A percentile compares a stretch with the other conserved stretches of the same genome.
These are phyloP conservation scores for Pseudomyrmex sp. DNA, from an alignment of 1,140 invertebrate genomes.

Conservation along the genomic window DNA sequence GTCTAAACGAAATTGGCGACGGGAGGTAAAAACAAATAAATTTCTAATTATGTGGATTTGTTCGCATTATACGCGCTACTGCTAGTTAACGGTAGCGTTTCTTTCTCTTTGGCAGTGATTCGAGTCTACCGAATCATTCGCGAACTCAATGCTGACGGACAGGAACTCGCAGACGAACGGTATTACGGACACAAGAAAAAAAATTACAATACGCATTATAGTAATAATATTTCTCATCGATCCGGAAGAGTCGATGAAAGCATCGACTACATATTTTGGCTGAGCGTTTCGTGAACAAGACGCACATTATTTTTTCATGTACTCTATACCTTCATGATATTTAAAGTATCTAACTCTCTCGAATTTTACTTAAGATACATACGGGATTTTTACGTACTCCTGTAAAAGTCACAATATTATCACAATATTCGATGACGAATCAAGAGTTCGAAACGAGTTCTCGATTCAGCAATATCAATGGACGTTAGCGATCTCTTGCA, in stretches of 20 bases:
- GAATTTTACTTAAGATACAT: conserved; percentile 46
- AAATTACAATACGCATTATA: conserved; percentile 15
- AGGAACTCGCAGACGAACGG: conserved; percentile 52
- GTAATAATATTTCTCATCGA: conserved; percentile 13
- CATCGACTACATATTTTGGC: conserved; percentile 40
- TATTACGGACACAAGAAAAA: conserved; percentile 50
- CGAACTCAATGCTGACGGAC: conserved; percentile 44
- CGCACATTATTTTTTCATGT: conserved; percentile 2
- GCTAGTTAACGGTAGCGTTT: conserved; percentile 17
- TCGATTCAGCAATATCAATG: conserved; percentile 68
- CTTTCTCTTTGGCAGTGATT: conserved; percentile 75
- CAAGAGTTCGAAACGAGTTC: conserved; percentile 1
- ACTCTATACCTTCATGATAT: conserved; percentile 1
- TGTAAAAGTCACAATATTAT: conserved; percentile 61
- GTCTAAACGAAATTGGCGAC: conserved; percentile 67
- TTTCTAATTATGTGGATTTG: conserved; percentile 18
- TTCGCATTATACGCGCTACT: conserved; percentile 9
- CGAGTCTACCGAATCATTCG: conserved; percentile 53
- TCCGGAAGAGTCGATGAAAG: conserved; percentile 41
- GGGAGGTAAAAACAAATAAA: conserved; percentile 56
- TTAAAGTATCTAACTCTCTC: conserved; percentile 56
- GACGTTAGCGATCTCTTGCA: conserved; percentile 83
- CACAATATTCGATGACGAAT: conserved; percentile 65
- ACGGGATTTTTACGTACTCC: conserved; percentile 24
- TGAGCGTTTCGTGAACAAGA: conserved; percentile 1